A percentile compares a stretch with the other conserved stretches of the same genome.
phyloP scores from a whole-genome alignment of 2,888 invertebrate genomes.

The Phengaris alcon region DNA sequence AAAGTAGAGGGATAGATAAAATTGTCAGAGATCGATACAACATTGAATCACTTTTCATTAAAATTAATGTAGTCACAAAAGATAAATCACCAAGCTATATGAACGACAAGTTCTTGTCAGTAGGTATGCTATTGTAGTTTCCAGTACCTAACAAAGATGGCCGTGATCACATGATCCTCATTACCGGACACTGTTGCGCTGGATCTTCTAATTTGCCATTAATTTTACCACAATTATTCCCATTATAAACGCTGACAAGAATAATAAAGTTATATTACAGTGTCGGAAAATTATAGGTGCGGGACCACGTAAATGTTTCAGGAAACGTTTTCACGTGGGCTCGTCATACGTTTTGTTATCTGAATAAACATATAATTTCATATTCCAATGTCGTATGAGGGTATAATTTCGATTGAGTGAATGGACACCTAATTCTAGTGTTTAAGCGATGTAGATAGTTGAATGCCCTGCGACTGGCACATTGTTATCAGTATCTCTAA shows the following conservation, averaged over 20 bases:
- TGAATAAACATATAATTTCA: slow-evolving; percentile 34
- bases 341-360: slow-evolving; percentile 36
- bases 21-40: no score
- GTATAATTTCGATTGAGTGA: slow-evolving; percentile 18
- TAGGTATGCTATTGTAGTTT: slow-evolving; percentile 15
- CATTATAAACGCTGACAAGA: slow-evolving; percentile 71
- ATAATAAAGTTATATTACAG: slow-evolving; percentile 66
- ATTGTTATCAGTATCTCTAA: background rate
- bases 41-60: background rate
- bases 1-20: background rate
- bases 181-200: slow-evolving; percentile 54
- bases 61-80: background rate
- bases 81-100: background rate
- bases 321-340: slow-evolving; percentile 41
- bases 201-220: slow-evolving; percentile 74
- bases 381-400: slow-evolving; percentile 24
- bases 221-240: slow-evolving; percentile 74
- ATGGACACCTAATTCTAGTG: slow-evolving; percentile 15
- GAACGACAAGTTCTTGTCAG: background rate
- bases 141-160: slow-evolving; percentile 32
- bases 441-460: slow-evolving; percentile 10
- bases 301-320: slow-evolving; percentile 44
- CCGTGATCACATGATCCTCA: slow-evolving; percentile 51
- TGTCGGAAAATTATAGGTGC: slow-evolving; percentile 75
- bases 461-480: background rate